Percentiles rank a stretch among this genome's conserved stretches.
These are phyloP conservation scores for Phalacrocorax aristotelis DNA, from an alignment of 2,113 vertebrate species.

Conservation along the genomic window DNA sequence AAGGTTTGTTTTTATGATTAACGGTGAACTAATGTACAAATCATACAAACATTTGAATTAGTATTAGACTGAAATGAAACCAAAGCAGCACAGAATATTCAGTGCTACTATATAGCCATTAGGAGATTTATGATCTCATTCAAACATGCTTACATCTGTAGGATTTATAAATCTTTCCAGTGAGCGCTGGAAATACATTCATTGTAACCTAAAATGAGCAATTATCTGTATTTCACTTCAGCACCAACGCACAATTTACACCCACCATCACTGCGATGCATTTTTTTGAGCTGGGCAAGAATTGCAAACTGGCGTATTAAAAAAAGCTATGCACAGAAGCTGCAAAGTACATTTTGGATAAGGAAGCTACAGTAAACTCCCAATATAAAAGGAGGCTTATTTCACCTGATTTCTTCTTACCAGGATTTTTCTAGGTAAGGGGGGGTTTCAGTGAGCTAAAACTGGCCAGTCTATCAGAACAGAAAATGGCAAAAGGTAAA, in stretches of 20 bases:
- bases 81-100: not conserved
- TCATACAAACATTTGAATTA: not conserved
- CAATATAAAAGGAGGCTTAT: not conserved
- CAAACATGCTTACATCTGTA: not conserved
- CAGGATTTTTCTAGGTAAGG: not conserved
- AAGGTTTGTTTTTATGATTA: not conserved
- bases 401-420: not conserved
- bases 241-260: not conserved
- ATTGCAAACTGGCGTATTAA: not conserved
- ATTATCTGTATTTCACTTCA: not conserved
- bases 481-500: not conserved
- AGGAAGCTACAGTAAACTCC: not conserved
- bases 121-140: not conserved
- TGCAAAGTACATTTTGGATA: not conserved
- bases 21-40: not conserved
- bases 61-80: not conserved
- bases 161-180: not conserved
- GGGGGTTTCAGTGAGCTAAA: not conserved
- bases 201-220: not conserved
- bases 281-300: not conserved
- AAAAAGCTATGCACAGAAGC: not conserved
- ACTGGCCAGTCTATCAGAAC: not conserved
- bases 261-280: not conserved
- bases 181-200: not conserved
- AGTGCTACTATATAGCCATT: not conserved